Conservation (phyloP, 53 echinoderm and acorn worm genomes). For the Apostichopus leukothele region DNA sequence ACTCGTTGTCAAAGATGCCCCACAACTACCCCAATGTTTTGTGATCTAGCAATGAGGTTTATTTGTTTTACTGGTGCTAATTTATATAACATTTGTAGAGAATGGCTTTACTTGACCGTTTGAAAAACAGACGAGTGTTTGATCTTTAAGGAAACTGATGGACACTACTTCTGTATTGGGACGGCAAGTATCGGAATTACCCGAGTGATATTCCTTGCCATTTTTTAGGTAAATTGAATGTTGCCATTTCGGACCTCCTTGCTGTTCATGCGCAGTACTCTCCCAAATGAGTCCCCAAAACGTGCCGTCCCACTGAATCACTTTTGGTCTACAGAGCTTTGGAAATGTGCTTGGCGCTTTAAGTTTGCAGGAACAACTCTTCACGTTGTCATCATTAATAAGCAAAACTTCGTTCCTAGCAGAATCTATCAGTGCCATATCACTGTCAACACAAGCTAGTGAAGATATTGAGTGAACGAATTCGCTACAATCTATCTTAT, state of each 20-base stretch:
- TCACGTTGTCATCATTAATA: conserved; percentile 1
- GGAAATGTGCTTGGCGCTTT: neutral
- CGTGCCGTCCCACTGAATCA: conserved; percentile 34
- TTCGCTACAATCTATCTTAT: conserved; percentile 1
- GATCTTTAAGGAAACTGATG: conserved; percentile 20
- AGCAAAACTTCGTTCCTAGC: conserved; percentile 8
- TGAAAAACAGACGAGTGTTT: conserved; percentile 16
- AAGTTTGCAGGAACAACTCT: neutral
- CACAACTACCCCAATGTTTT: no score
- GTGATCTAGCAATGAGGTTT: no score
- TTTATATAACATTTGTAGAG: neutral
- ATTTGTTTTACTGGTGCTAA: neutral
- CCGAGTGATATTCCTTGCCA: neutral
- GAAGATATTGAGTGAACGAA: conserved; percentile 20
- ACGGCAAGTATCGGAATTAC: neutral
- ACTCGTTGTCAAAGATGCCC: no score
- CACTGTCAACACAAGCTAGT: conserved; percentile 29
- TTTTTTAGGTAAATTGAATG: neutral
- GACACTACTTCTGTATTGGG: conserved; percentile 14
- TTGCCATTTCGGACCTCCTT: conserved; percentile 1
- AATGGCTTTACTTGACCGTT: conserved; percentile 16
- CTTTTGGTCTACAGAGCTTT: neutral
- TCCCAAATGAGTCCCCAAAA: conserved; percentile 20
- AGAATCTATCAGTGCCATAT: conserved; percentile 17
- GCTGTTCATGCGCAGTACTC: neutral